A percentile compares a stretch with the other conserved stretches of the same genome.
These are phyloP conservation scores for Symphodus melops DNA, from an alignment of 2,113 vertebrate species.

Conservation along the genomic window DNA sequence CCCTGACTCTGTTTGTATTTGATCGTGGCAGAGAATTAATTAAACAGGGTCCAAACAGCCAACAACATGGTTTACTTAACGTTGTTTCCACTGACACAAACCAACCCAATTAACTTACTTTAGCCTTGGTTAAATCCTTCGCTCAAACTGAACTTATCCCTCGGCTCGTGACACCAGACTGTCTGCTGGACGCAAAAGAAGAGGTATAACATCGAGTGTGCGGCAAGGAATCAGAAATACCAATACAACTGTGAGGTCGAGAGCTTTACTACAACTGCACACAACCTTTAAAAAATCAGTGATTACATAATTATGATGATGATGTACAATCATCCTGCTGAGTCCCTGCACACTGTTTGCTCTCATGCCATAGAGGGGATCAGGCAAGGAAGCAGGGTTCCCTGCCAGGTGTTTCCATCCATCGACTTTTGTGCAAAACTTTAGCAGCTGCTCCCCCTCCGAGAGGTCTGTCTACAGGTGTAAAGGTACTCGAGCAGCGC, in stretches of 20 bases:
- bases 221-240: slow-evolving; percentile 4
- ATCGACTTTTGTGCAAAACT: slow-evolving; percentile 18
- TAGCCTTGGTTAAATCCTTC: slow-evolving; percentile 44
- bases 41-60: slow-evolving; percentile 6
- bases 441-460: slow-evolving; percentile 37
- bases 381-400: slow-evolving; percentile 5
- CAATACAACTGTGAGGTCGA: background rate
- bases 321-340: background rate
- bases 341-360: slow-evolving; percentile 8
- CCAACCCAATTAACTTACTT: slow-evolving; percentile 58
- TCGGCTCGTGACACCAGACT: slow-evolving; percentile 23
- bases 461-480: slow-evolving; percentile 37
- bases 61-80: background rate
- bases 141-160: slow-evolving; percentile 43
- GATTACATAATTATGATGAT: background rate
- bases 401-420: slow-evolving; percentile 24
- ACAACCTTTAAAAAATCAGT: background rate
- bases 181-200: background rate
- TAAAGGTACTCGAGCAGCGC: slow-evolving; percentile 4
- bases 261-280: background rate
- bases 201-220: slow-evolving; percentile 9
- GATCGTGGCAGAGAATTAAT: slow-evolving; percentile 19
- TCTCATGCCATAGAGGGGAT: background rate
- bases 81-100: slow-evolving; percentile 20
- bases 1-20: background rate